Base-by-base conservation (phyloP, 2,797 vertebrate genomes). In the Lepus townsendii region DNA sequence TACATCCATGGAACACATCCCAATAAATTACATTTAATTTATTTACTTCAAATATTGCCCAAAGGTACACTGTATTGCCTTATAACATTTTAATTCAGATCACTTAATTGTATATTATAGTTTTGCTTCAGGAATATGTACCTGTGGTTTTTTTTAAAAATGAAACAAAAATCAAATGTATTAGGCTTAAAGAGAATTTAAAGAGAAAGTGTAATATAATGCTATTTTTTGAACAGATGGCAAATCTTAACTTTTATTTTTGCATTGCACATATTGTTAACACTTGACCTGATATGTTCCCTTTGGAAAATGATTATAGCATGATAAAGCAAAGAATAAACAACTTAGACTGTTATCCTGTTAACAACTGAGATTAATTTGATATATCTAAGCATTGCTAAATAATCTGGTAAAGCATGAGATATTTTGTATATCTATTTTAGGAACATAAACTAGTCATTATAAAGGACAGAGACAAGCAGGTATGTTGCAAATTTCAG, bases 141-240 rank as follows among this genome's bases (percentile, higher is more conserved):
- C 82, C 62, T 83, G 10, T 76, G 86, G 60, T 88, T 87, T 96
- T 88, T 79, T 13, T 16, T 1, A 57, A 95, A 95, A 78, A 30
- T 83, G 63, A 95, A 65, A 78, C 2, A 95, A 92, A 95, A 97
- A 93, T 80, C 57, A 27, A 78, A 12, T 68, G 9, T 42, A 42
- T 93, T 89, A 94, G 87, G 42, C 73, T 79, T 85, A 83, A 95
- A 95, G 47, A 10, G 32, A 72, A 85, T 95, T 96, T 19, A 50
- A 42, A 0, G 79, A 14, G 95, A 90, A 78, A 86, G 69, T 96
- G 73, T 96, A 90, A 96, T 90, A 68, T 3, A 86, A 69, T 60
- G 95, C 82, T 96, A 96, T 65, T 91, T 97, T 96, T 94, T 96
- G 86, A 98, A 98, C 98, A 98, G 98, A 98, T 98, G 98, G 98